Evolutionary conservation across 2,888 invertebrate species (phyloP).

Genomic region (Ormyrus thymus): DNA sequence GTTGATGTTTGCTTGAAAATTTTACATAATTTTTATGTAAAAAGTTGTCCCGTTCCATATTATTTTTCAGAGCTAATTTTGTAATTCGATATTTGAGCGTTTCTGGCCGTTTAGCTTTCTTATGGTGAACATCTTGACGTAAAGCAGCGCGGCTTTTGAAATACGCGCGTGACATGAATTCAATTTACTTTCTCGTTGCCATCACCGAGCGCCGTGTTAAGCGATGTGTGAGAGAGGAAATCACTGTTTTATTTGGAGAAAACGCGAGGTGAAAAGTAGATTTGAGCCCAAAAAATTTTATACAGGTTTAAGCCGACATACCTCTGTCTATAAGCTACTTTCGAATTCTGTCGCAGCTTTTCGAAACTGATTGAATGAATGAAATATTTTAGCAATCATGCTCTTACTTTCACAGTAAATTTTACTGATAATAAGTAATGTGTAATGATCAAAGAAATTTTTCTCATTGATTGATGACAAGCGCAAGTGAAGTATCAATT

Average conservation of each 20-base stretch:
- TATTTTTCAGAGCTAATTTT: slow-evolving; percentile 33
- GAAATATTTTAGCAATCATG: slow-evolving; percentile 8
- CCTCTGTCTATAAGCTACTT: slow-evolving; percentile 16
- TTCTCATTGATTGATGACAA: slow-evolving; percentile 30
- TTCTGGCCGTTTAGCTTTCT: slow-evolving; percentile 1
- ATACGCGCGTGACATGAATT: slow-evolving; percentile 49
- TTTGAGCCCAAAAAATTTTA: slow-evolving; percentile 45
- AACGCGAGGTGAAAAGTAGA: slow-evolving; percentile 47
- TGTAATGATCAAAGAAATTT: slow-evolving; percentile 30
- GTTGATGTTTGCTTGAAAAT: no score
- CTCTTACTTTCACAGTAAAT: slow-evolving; percentile 44
- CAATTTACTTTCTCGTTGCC: slow-evolving; percentile 53
- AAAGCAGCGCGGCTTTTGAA: slow-evolving; percentile 1
- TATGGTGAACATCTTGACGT: background rate
- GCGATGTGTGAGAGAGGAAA: slow-evolving; percentile 42
- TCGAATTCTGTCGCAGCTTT: slow-evolving; percentile 32
- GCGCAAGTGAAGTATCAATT: slow-evolving; percentile 29
- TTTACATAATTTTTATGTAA: background rate
- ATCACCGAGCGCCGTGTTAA: slow-evolving; percentile 30
- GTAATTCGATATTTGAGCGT: slow-evolving; percentile 31
- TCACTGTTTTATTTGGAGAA: slow-evolving; percentile 51
- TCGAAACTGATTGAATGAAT: background rate
- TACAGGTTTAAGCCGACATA: background rate
- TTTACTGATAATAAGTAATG: slow-evolving; percentile 32
- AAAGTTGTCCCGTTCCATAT: slow-evolving; percentile 11